Evolutionary conservation across 2,888 invertebrate species (phyloP).

Genomic region (Lasioglossum calceatum): DNA sequence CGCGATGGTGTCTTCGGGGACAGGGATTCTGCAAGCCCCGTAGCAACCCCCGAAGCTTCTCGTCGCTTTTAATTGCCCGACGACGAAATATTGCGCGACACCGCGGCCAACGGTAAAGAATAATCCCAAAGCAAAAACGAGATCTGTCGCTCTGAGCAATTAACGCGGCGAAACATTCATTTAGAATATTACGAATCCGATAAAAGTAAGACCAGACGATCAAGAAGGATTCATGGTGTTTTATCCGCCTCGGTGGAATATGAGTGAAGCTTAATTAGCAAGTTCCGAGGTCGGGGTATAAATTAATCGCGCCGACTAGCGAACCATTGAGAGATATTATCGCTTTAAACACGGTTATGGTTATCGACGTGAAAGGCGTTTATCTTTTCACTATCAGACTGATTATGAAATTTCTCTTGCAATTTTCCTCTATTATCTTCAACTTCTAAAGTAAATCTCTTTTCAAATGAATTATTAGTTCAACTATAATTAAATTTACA

Average conservation of each 20-base stretch:
- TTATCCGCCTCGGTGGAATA: slow-evolving; percentile 21
- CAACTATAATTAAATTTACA: background rate
- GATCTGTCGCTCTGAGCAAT: slow-evolving; percentile 1
- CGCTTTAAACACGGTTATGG: slow-evolving; percentile 52
- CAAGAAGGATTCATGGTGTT: slow-evolving; percentile 21
- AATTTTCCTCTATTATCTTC: background rate
- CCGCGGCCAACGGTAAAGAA: background rate
- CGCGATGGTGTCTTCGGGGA: background rate
- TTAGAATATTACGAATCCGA: slow-evolving; percentile 47
- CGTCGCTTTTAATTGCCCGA: slow-evolving; percentile 10
- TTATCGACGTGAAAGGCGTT: slow-evolving; percentile 31
- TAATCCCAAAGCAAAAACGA: slow-evolving; percentile 15
- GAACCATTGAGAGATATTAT: slow-evolving; percentile 73
- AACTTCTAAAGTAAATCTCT: background rate
- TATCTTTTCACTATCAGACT: slow-evolving; percentile 11
- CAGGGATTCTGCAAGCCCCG: background rate
- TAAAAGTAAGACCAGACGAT: slow-evolving; percentile 28
- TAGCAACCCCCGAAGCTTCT: background rate
- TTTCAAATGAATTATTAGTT: background rate
- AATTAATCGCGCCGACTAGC: slow-evolving; percentile 67
- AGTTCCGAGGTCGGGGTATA: slow-evolving; percentile 59
- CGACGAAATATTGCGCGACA: slow-evolving; percentile 19
- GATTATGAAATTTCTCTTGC: slow-evolving; percentile 17
- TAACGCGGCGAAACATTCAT: slow-evolving; percentile 46
- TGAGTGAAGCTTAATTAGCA: slow-evolving; percentile 70